Percentiles rank a stretch among this genome's conserved stretches.
Conservation (phyloP, 2,113 vertebrate species). For the Procavia capensis region DNA sequence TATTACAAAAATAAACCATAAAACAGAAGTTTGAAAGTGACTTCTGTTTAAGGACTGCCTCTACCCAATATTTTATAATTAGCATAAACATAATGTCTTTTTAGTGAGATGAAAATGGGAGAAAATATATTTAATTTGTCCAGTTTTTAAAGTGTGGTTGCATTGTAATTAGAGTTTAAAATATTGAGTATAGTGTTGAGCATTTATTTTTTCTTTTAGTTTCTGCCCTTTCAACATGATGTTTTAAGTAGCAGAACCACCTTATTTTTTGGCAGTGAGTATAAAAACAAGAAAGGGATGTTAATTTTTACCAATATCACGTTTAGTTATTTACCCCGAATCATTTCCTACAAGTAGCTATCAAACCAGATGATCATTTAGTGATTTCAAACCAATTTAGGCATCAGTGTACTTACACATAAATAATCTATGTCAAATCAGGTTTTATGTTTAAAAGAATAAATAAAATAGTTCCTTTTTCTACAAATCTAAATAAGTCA, state of each 20-base stretch:
- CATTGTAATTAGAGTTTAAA: constrained; percentile 41
- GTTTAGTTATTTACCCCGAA: constrained; percentile 54
- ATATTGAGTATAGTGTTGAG: background rate
- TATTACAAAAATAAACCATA: constrained; percentile 58
- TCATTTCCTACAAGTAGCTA: constrained; percentile 42
- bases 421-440: constrained; percentile 40
- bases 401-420: constrained; percentile 27
- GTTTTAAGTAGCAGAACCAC: background rate
- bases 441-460: constrained; percentile 40
- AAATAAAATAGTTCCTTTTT: constrained; percentile 41
- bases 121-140: background rate
- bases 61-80: background rate
- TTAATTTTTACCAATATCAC: constrained; percentile 28
- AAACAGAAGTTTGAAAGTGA: constrained; percentile 48
- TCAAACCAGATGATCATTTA: constrained; percentile 42
- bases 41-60: background rate
- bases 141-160: background rate
- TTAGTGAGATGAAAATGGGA: constrained; percentile 30
- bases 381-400: background rate
- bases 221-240: background rate
- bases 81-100: background rate
- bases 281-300: background rate
- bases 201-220: background rate
- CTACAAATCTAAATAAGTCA: constrained; percentile 48
- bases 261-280: background rate